Evolutionary conservation across 1,140 invertebrate genomes (phyloP), one percentile per base, ranked within the genome.

Genomic region (Zaprionus ornatus): DNA sequence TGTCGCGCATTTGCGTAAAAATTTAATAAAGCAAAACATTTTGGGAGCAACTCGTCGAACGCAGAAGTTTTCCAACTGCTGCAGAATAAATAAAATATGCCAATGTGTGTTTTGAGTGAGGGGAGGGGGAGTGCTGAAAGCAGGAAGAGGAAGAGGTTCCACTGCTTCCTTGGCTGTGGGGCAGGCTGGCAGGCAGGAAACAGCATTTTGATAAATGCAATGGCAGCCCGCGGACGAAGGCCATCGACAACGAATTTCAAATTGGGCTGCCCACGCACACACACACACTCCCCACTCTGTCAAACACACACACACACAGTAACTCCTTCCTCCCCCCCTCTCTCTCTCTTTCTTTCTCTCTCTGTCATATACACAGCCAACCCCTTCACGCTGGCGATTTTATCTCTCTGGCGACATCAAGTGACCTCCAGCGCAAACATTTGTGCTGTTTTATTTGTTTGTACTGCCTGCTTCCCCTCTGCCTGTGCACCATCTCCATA

Each of bases 1-100:
- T 90, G 79, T 85, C 81, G 70, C 68, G 61, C 85, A 82, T 90
- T 90, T 90, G 85, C 79, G 81, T 90, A 85, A 85, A 90, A 90
- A 90, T 90, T 90, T 90, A 90, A 90, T 90, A 90, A 90, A 90
- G 79, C 85, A 71, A 82, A 80, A 84, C 80, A 84, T 72, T 72
- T 71, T 32, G 29, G 29, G 64, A n/a, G 63, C 68, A 71, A 72
- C 60, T 57, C 73, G 54, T 64, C 80, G 74, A 78, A 82, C 77
- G 55, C 52, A 67, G 6, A 50, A 72, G n/a, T 45, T 9, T n/a
- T 17, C 17, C 40, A 45, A 45, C n/a, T 45, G 40, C n/a, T 45
- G 40, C n/a, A n/a, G 40, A 63, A 73, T 19, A 65, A 60, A 68
- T 73, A 68, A 68, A 63, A 65, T 68, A 54, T 62, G 45, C 27